Base-by-base conservation (phyloP, 2,113 vertebrate genomes). In the Syngnathus scovelli region DNA sequence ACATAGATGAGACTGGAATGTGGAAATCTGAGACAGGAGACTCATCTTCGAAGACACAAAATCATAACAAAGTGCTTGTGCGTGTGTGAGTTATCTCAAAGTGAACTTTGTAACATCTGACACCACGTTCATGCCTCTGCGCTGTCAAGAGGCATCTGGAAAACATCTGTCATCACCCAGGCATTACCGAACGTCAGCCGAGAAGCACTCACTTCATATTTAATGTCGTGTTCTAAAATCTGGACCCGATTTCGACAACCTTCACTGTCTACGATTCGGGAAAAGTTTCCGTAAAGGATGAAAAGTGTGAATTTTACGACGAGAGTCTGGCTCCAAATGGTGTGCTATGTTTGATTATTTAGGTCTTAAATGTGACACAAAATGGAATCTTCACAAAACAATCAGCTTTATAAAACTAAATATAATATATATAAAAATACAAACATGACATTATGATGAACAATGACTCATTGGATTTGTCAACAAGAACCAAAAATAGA, bases 211-310 rank as follows among this genome's bases (percentile, higher is more conserved):
- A 61, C 16, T 48, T 62, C 64, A 36, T 49, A 61, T 67, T 76
- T n/a, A 67, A 19, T 69, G 36, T n/a, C 59, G 65, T 76, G 77
- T 80, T n/a, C 67, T 71, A 71, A 82, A 62, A 64, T 70, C 80
- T 80, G 77, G 74, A 75, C 69, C 66, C 60, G 69, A 60, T 74
- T 76, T 71, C 58, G 2, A 66, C 75, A 77, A 76, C 61, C 75
- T 80, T 80, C 81, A 77, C n/a, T n/a, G n/a, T 54, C 68, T 41
- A 69, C 58, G 12, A 70, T 67, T 72, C 70, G 78, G 81, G 58
- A 78, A 4, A 18, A 76, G 61, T 86, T 85, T 83, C 82, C 85
- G 78, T 62, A 65, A 72, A 64, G 75, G 77, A 80, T 78, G 76
- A 76, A 64, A 74, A 78, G 48, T 39, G 15, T n/a, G 2, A 18